Evolutionary conservation across 2,113 vertebrate genomes (phyloP), one percentile per base, ranked within the genome.

Genomic region (Willisornis vidua): DNA sequence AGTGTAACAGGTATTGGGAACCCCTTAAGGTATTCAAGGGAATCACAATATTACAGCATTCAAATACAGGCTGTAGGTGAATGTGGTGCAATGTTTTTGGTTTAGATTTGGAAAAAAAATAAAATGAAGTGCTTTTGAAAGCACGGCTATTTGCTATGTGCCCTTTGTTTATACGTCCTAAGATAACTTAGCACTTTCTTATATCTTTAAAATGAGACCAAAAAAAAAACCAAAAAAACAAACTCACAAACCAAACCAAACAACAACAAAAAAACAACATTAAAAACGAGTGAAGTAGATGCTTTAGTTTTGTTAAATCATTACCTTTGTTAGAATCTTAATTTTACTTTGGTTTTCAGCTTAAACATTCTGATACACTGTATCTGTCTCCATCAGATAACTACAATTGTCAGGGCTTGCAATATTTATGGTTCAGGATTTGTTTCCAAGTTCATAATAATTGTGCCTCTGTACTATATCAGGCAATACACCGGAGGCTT

Each of bases 91-190:
- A 59, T 43, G 9, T 3, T 66, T 88, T 77, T 37, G 3, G 15
- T 58, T 92, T 43, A 82, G 29, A 55, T 65, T 71, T 35, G 6
- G 5, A 45, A 72, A 73, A 58, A 39, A 39, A 66, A 41, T 13
- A 12, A 9, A 7, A 41, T 5, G 0, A 43, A 31, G 1, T 2
- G 0, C 2, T 55, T 78, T 80, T 37, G 8, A 7, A 77, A 85
- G 31, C 8, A 46, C 55, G 28, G 26, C 37, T 70, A 29, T 66
- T 15, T 85, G 17, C 8, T 70, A 3, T 3, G 1, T 70, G 14
- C 52, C 35, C 41, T 76, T 1, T 20, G 11, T 89, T 63, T 78
- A 4, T 45, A 22, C 2, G 2, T 39, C 3, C 5, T 63, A 67
- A 59, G 48, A 75, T 61, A 89, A 71, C 63, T 65, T 24, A 67